phyloP scores from a whole-genome alignment of 2,888 invertebrate genomes.

The Balanococcus diminutus region DNA sequence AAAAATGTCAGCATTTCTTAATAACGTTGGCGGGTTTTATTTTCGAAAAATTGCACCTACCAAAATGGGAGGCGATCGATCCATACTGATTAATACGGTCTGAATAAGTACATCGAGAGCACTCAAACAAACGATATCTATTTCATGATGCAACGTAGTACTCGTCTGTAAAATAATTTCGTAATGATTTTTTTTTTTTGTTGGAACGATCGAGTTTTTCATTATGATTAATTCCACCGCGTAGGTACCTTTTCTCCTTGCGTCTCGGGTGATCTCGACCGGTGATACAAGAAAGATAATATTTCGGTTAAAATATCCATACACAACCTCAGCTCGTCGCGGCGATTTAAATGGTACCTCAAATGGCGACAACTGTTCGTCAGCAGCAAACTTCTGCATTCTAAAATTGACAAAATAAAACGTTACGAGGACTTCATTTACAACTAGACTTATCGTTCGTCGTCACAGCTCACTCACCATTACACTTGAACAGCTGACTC shows the following conservation, averaged over 20 bases:
- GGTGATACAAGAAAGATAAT: constrained; percentile 70
- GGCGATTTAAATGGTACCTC: constrained; percentile 78
- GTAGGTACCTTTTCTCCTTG: constrained; percentile 61
- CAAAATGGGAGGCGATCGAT: constrained; percentile 74
- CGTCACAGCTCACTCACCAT: constrained; percentile 65
- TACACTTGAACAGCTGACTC: constrained; percentile 75
- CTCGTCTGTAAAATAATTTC: not conserved
- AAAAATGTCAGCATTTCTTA: no score
- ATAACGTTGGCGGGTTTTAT: no score
- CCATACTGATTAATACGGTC: constrained; percentile 80
- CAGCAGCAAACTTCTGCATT: constrained; percentile 82
- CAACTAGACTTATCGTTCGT: not conserved
- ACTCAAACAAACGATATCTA: constrained; percentile 80
- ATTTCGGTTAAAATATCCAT: constrained; percentile 88
- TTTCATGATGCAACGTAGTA: constrained; percentile 70
- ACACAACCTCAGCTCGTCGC: constrained; percentile 82
- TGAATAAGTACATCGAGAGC: constrained; percentile 84
- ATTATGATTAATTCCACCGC: not conserved
- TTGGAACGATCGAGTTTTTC: not conserved
- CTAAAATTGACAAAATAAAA: constrained; percentile 63
- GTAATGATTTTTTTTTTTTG: constrained; percentile 53
- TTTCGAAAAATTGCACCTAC: constrained; percentile 61
- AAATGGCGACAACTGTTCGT: constrained; percentile 85
- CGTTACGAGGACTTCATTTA: not conserved
- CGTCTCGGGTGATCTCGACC: constrained; percentile 62